Evolutionary conservation across 2,113 vertebrate genomes (phyloP), one percentile per base, ranked within the genome.

Genomic region (Entelurus aequoreus): DNA sequence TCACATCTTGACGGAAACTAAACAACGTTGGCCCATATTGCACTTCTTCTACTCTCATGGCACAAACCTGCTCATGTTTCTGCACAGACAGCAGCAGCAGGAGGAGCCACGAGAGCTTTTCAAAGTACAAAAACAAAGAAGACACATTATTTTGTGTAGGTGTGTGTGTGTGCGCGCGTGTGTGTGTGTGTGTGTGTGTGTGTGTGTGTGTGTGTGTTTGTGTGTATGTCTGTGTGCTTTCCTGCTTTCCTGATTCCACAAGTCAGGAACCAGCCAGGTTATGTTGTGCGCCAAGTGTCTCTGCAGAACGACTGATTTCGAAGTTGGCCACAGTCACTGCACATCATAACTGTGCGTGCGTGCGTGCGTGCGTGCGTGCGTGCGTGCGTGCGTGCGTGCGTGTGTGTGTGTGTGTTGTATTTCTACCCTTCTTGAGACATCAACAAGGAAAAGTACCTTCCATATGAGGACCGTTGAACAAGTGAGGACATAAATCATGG

Each of bases 1-100:
- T 87, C 84, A 85, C 66, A 79, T 77, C 75, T 79, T 74, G 65
- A 72, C 83, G 83, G 87, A 86, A 84, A 80, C 77, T 55, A 74
- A 83, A 71, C 73, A 66, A 72, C 60, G 55, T 68, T 55, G 59
- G 58, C 57, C 62, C 21, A 49, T 63, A 71, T 49, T 75, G 77
- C 68, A 70, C 69, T 49, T 66, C 40, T 74, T 28, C 28, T 61
- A 19, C 67, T 65, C 60, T 51, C 69, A 74, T 63, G 75, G 75
- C 68, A 69, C 55, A 78, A 61, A 82, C 69, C 75, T 57, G 71
- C 75, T 78, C 48, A 67, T 77, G 75, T 69, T 76, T 48, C 79
- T 79, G 66, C 15, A 46, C 60, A 75, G 75, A 60, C 65, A 44
- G 48, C 3, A 57, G 36, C 12, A 36, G 69, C 60, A 66, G 62